phyloP scores from a whole-genome alignment of 2,797 vertebrate species.

The Pipistrellus pipistrellus region DNA sequence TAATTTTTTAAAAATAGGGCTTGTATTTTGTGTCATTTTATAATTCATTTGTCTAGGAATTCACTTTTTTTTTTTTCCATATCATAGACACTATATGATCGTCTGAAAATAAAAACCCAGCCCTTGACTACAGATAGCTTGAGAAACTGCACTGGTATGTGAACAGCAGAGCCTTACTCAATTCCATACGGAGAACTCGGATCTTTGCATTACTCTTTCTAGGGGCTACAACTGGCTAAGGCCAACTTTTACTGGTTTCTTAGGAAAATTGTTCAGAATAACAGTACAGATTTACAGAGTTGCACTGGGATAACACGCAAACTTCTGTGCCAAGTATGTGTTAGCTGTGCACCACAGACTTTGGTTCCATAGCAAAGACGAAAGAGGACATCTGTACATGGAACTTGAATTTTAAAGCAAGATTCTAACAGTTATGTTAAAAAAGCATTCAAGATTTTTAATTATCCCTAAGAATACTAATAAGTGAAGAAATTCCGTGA shows the following conservation, averaged over 20 bases:
- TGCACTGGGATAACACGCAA: background rate
- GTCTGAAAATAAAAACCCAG: constrained; percentile 30
- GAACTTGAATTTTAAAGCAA: constrained; percentile 51
- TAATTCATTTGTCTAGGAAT: constrained; percentile 21
- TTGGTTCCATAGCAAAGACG: constrained; percentile 9
- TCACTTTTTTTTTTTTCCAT: constrained; percentile 33
- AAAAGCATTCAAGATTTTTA: constrained; percentile 5
- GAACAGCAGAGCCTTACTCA: background rate
- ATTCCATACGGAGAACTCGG: background rate
- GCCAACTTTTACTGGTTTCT: background rate
- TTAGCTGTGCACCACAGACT: background rate
- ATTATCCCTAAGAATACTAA: background rate
- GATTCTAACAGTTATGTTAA: background rate
- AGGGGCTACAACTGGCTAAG: background rate
- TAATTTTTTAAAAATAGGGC: too few species aligned
- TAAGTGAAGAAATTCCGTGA: background rate
- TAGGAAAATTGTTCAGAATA: background rate
- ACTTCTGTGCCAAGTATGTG: background rate
- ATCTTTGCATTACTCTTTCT: constrained; percentile 37
- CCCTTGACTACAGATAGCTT: background rate
- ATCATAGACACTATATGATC: background rate
- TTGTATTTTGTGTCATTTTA: background rate
- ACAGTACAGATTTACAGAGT: constrained; percentile 28
- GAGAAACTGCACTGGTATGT: background rate
- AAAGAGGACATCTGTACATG: background rate